Conservation (phyloP, 2,113 vertebrate genomes). For the Athene noctua region DNA sequence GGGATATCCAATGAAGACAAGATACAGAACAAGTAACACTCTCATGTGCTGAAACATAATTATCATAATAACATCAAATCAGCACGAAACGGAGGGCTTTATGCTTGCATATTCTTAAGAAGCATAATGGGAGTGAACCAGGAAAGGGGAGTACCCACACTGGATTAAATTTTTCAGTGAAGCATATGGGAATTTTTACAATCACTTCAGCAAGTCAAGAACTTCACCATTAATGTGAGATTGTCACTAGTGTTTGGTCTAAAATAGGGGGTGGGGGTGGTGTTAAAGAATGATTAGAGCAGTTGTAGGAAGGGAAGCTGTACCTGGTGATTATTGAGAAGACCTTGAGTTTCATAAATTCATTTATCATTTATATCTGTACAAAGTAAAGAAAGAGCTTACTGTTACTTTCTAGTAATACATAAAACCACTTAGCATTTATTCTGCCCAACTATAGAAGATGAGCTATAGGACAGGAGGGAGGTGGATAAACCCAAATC, state of each 20-base stretch:
- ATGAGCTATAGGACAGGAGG: background rate
- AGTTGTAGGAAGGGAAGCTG: background rate
- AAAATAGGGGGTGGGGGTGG: fast-evolving
- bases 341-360: background rate
- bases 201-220: background rate
- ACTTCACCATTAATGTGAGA: background rate
- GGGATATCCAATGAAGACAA: background rate
- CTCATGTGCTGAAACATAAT: background rate
- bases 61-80: background rate
- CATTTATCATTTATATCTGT: background rate
- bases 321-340: background rate
- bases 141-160: background rate
- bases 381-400: background rate
- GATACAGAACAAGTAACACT: background rate
- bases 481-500: background rate
- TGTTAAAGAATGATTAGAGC: background rate
- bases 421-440: background rate
- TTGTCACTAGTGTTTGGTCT: background rate
- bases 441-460: background rate
- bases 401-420: background rate
- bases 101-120: background rate
- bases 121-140: background rate
- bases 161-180: background rate
- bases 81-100: background rate
- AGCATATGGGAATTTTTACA: background rate